These are phyloP conservation scores for Danio albolineatus DNA, from an alignment of 2,797 vertebrate genomes.

Conservation along the genomic window DNA sequence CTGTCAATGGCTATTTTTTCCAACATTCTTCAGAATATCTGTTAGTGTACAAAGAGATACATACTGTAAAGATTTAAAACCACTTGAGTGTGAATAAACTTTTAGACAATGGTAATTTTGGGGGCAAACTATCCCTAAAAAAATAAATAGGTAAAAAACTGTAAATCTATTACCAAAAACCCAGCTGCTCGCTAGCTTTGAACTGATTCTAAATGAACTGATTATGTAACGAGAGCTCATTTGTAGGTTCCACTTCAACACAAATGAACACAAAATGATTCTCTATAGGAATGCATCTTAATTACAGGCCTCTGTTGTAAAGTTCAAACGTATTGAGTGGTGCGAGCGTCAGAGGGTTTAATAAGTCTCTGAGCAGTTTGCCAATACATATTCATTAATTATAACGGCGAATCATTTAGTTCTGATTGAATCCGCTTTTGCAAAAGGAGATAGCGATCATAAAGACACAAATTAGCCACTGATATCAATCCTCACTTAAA, in stretches of 20 bases:
- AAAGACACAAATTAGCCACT: neutral
- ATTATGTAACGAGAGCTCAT: neutral
- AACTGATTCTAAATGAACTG: neutral
- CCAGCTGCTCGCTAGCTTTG: neutral
- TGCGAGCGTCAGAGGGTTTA: slow-evolving; percentile 3
- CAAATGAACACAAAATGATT: neutral
- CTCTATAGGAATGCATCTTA: neutral
- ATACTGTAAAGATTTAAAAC: too few relatives aligned
- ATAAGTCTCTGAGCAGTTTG: slow-evolving; percentile 9
- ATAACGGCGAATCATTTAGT: neutral
- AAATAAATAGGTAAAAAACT: neutral
- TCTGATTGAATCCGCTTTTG: slow-evolving; percentile 5
- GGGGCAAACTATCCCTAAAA: too few relatives aligned
- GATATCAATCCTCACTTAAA: neutral
- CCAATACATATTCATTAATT: slow-evolving; percentile 31
- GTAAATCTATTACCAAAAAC: neutral
- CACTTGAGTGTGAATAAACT: too few relatives aligned
- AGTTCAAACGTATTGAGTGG: slow-evolving; percentile 1
- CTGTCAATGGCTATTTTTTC: too few relatives aligned
- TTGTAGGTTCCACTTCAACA: neutral
- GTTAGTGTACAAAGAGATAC: too few relatives aligned
- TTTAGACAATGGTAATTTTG: too few relatives aligned
- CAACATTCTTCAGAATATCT: too few relatives aligned
- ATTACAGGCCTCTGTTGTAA: neutral
- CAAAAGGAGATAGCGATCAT: neutral